Evolutionary conservation across 2,888 invertebrate species (phyloP), one percentile per base, ranked within the genome.

Genomic region (Himalopsyche kuldschensis): DNA sequence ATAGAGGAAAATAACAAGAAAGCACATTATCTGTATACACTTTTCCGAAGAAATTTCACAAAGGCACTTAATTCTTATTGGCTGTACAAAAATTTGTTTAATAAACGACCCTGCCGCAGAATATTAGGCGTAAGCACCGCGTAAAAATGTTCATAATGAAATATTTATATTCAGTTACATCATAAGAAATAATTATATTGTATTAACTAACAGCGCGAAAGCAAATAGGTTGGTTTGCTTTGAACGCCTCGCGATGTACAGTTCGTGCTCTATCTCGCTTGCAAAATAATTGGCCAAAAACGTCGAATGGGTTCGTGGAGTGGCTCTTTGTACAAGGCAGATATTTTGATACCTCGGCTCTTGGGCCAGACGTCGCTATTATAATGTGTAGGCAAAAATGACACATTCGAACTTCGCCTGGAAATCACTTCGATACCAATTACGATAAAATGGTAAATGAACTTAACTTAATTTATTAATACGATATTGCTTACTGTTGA

Each of bases 231-330:
- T 46, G 24, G 79, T 48, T 46, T 79, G 55, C 48, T 48, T 79
- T 55, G 55, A 55, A 24, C 55, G 55, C 17, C 55, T 24, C 79
- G 27, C 81, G 47, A 41, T 77, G 81, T 30, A n/a, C 31, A 48
- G 27, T 55, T 77, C 81, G 81, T 81, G 81, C 81, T 24, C 76
- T 81, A 81, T 81, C 81, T 81, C 55, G 76, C 75, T n/a, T 27
- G 31, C 46, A 46, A 47, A 30, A 32, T 81, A 81, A 81, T 81
- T 81, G 81, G 81, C 20, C 81, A n/a, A 35, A 79, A 79, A 48
- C 55, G 77, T 81, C 35, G 55, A 55, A 55, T 55, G 55, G 55
- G 20, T 55, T 55, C 55, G n/a, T 35, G 69, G 15, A 55, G 55
- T 55, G 20, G 5, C 24, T 55, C 55, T 55, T 55, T 55, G 55